Evolutionary conservation across 1,140 invertebrate species (phyloP).

Genomic region (Lithobius niger): DNA sequence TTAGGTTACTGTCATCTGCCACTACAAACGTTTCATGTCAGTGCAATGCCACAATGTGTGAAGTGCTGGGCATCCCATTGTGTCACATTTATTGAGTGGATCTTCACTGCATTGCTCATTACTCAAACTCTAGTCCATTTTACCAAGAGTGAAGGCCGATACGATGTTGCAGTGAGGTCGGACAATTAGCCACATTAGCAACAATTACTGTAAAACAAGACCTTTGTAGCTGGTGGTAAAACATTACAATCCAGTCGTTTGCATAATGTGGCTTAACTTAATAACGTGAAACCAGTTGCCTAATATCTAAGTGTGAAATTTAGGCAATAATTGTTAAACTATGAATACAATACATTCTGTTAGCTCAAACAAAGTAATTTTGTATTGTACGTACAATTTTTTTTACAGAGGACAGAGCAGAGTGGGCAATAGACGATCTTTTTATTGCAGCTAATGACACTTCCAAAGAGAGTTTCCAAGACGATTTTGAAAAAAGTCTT

Average conservation of each 20-base stretch:
- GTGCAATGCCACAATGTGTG: too few relatives aligned
- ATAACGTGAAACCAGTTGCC: too few relatives aligned
- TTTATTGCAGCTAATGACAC: constrained; percentile 31
- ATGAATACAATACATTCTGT: not conserved
- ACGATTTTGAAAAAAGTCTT: constrained; percentile 28
- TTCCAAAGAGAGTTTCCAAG: constrained; percentile 27
- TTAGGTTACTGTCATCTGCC: too few relatives aligned
- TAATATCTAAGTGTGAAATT: not conserved
- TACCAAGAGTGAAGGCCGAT: too few relatives aligned
- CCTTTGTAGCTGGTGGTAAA: constrained; percentile 17
- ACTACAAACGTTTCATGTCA: too few relatives aligned
- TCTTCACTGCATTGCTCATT: too few relatives aligned
- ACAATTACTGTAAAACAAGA: too few relatives aligned
- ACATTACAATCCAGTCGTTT: not conserved
- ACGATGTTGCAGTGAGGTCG: too few relatives aligned
- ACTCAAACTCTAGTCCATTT: too few relatives aligned
- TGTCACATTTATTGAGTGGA: too few relatives aligned
- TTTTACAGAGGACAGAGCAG: constrained; percentile 19
- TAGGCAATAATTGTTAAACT: not conserved
- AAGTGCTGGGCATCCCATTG: too few relatives aligned
- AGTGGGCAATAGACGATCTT: constrained; percentile 33
- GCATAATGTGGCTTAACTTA: not conserved
- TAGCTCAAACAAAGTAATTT: not conserved
- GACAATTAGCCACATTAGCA: too few relatives aligned
- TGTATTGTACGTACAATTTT: not conserved